phyloP scores from a whole-genome alignment of 2,113 vertebrate species.

The Nansenia antarctica region DNA sequence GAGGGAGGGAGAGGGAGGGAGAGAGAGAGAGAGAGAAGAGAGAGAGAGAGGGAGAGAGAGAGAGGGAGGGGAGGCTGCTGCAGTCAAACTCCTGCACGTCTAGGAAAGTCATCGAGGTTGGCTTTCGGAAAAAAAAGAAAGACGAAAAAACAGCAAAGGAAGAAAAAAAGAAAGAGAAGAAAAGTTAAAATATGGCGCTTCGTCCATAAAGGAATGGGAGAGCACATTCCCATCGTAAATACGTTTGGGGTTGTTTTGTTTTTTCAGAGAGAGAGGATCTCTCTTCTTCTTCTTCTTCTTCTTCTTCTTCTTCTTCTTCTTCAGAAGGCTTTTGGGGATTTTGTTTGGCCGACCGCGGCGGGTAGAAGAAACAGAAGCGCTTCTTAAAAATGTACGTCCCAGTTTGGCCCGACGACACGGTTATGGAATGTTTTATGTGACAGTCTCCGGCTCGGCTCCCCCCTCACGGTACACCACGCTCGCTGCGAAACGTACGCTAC shows the following conservation, averaged over 20 bases:
- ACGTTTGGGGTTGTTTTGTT: too few species aligned
- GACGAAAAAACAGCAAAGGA: conserved; percentile 25
- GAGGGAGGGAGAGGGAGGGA: too few species aligned
- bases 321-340: conserved; percentile 21
- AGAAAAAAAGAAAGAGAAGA: conserved; percentile 23
- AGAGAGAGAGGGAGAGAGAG: neutral
- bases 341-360: conserved; percentile 18
- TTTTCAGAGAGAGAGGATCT: too few species aligned
- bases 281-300: conserved; percentile 17
- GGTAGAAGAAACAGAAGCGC: conserved; percentile 45
- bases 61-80: neutral
- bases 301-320: conserved; percentile 16
- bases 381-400: conserved; percentile 57
- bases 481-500: conserved; percentile 5
- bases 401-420: conserved; percentile 52
- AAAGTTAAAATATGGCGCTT: neutral
- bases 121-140: conserved; percentile 37
- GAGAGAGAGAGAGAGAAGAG: conserved; percentile 13
- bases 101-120: conserved; percentile 29
- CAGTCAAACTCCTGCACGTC: conserved; percentile 17
- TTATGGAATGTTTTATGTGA: conserved; percentile 57
- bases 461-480: conserved; percentile 36
- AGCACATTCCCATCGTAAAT: conserved; percentile 27
- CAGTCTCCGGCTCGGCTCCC: conserved; percentile 57
- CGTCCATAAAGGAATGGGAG: neutral